phyloP scores from a whole-genome alignment of 2,797 vertebrate genomes.

The Loris lydekkerianus region DNA sequence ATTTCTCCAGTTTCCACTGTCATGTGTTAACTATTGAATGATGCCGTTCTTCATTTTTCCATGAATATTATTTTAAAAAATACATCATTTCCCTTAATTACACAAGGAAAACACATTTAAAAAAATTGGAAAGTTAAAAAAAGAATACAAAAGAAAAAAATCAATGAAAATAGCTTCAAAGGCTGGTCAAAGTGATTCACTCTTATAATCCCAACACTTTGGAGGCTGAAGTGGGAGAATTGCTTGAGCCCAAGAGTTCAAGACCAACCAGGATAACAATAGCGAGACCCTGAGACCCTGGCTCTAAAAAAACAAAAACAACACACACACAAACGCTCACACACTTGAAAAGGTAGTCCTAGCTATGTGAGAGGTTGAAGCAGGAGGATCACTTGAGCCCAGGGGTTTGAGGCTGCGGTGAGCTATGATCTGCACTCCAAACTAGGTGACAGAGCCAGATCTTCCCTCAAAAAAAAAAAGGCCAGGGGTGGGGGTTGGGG shows the following conservation, averaged over 20 bases:
- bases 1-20: neutral
- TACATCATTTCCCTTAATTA: neutral
- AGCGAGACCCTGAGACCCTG: neutral
- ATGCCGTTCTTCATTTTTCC: neutral
- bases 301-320: neutral
- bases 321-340: too few species aligned
- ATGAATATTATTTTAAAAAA: neutral
- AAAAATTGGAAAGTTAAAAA: neutral
- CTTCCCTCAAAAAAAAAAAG: too few species aligned
- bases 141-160: slow-evolving; percentile 42
- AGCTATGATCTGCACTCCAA: neutral
- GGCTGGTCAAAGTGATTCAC: neutral
- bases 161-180: neutral
- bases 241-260: neutral
- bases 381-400: neutral
- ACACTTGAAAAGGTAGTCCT: neutral
- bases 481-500: too few species aligned
- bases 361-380: neutral
- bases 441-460: neutral
- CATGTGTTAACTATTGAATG: neutral
- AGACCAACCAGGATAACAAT: neutral
- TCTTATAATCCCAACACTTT: neutral
- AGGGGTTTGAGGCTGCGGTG: neutral
- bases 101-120: neutral
- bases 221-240: neutral